Evolutionary conservation across 2,797 vertebrate genomes (phyloP).

Genomic region (Mus spretus): DNA sequence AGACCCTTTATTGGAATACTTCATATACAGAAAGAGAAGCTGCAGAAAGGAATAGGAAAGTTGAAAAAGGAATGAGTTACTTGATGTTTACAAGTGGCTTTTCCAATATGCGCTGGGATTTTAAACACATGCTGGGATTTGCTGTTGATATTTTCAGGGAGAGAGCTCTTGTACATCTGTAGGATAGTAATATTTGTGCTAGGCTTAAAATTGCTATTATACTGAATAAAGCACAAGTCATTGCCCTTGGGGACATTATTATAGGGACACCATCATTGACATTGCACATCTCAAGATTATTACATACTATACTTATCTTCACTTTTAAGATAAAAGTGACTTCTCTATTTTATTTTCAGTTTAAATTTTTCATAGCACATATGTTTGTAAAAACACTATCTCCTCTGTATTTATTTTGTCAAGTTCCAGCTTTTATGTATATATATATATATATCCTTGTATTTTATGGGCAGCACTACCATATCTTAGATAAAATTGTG

Average conservation of each 20-base stretch:
- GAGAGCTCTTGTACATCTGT: neutral
- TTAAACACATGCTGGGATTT: neutral
- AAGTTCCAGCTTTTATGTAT: neutral
- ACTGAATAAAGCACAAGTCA: neutral
- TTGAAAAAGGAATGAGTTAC: neutral
- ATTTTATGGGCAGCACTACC: constrained; percentile 29
- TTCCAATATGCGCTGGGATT: constrained; percentile 10
- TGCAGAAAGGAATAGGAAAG: constrained; percentile 29
- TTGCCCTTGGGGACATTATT: neutral
- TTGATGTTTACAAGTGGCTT: constrained; percentile 47
- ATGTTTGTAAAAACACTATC: neutral
- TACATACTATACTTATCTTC: constrained; percentile 32
- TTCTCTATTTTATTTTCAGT: constrained; percentile 3
- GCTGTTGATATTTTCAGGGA: neutral
- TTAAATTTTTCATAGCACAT: neutral
- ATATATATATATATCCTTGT: neutral
- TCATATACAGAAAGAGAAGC: neutral
- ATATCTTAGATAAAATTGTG: constrained; percentile 26
- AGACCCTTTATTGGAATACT: constrained; percentile 14
- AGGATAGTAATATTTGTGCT: neutral
- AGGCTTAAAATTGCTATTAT: neutral
- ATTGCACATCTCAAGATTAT: neutral
- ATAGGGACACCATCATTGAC: neutral
- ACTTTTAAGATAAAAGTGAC: constrained; percentile 10
- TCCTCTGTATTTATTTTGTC: neutral